Evolutionary conservation across 2,797 vertebrate genomes (phyloP), one percentile per base, ranked within the genome.

Genomic region (Characodon lateralis): DNA sequence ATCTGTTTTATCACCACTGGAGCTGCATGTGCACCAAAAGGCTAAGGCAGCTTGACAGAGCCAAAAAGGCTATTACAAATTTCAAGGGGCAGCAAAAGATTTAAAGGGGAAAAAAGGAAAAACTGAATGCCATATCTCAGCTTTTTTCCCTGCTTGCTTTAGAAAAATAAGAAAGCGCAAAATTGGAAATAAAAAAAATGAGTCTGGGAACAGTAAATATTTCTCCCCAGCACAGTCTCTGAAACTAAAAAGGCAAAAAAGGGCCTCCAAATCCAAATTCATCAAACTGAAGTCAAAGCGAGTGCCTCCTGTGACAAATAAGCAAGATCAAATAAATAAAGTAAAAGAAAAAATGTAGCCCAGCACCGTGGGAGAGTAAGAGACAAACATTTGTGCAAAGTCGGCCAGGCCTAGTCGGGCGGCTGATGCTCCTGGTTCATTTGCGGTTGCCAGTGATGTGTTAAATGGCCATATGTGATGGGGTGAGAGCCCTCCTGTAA

Each of bases 381-480:
- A 85, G 82, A 92, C 82, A 90, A 91, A 91, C 91, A 89, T 94
- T 92, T 92, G 91, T 85, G 87, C 86, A 83, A 84, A 93, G 83
- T 85, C 79, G 79, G 79, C 77, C 66, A 65, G 83, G 89, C 89
- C 88, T 83, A 88, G 89, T 89, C 84, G 41, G 79, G 82, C 82
- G 90, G 83, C 89, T 86, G 84, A 84, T 87, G 35, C 89, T 84
- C 89, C 89, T 82, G 91, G 78, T 91, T 92, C 92, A 93, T 95
- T 93, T 94, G 90, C 84, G 69, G 91, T 86, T 92, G 90, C 91
- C 92, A 93, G 88, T 80, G 91, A 95, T 93, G 93, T 94, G 94
- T 94, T 94, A 94, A 94, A 94, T 93, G 90, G 83, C 94, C 94
- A 93, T 94, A 93, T 94, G 93, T 84, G 92, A 89, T 31, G 85